Evolutionary conservation across 1,140 invertebrate genomes (phyloP).

Genomic region (Conopomorpha cramerella): DNA sequence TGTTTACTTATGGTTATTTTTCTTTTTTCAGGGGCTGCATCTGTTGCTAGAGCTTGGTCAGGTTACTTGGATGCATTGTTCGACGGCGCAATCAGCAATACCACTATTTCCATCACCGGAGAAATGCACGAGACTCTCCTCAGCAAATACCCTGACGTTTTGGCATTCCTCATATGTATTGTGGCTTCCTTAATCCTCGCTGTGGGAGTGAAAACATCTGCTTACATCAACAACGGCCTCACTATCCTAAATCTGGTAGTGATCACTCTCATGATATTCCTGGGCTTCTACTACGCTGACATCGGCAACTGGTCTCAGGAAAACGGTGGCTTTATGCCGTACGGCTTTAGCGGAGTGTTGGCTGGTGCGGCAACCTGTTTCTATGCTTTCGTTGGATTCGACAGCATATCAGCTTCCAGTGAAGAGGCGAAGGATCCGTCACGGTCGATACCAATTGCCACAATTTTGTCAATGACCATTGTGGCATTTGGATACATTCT

Average conservation of each 20-base stretch:
- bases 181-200: conserved; percentile 73
- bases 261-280: conserved; percentile 73
- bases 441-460: conserved; percentile 81
- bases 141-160: conserved; percentile 76
- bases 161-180: conserved; percentile 78
- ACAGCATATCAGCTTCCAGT: conserved; percentile 84
- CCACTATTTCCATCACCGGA: conserved; percentile 72
- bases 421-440: conserved; percentile 84
- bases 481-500: conserved; percentile 80
- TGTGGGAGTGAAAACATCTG: conserved; percentile 86
- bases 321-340: conserved; percentile 80
- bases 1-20: conserved; percentile 1
- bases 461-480: conserved; percentile 76
- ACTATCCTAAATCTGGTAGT: conserved; percentile 79
- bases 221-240: conserved; percentile 79
- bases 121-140: conserved; percentile 74
- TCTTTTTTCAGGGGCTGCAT: conserved; percentile 73
- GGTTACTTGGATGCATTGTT: conserved; percentile 88
- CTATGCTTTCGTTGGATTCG: conserved; percentile 84
- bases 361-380: conserved; percentile 88
- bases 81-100: conserved; percentile 78
- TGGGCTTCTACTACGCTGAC: conserved; percentile 83
- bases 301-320: conserved; percentile 76
- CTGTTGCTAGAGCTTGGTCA: conserved; percentile 90
- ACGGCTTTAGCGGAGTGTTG: conserved; percentile 76